Base-by-base conservation (phyloP, 2,797 vertebrate genomes). In the Parauchenoglanis ngamensis region DNA sequence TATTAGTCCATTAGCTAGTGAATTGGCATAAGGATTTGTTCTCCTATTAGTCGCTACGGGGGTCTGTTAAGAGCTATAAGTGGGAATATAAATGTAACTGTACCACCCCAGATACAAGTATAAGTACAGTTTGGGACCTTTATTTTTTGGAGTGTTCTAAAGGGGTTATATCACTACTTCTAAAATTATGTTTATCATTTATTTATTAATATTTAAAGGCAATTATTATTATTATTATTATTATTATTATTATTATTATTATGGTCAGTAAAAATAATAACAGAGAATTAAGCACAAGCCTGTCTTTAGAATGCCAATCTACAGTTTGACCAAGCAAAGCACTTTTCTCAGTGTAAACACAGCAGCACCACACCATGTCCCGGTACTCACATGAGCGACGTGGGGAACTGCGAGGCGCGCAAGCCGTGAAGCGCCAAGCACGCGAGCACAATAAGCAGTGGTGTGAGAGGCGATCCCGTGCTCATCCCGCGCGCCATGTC, bases 311-410 rank as follows among this genome's bases (percentile, higher is more conserved):
- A 68, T 54, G 46, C 63, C 46, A 83, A 54, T 72, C 84, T 85
- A 85, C 82, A 85, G 68, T 86, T 86, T 67, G 77, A 68, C 3
- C 10, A 76, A n/a, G n/a, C 2, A 54, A 17, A 54, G 70, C 79
- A 28, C 73, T 87, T 67, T 84, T 21, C 25, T 70, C 59, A 54
- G 82, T 44, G 68, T 72, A 17, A 59, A n/a, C 52, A 52, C 13
- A 23, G 28, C 67, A 25, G 70, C 83, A 54, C 59, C n/a, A 0
- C 81, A 35, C 23, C 81, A 8, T 54, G 56, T 49, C 56, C 72
- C 12, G 56, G 59, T 94, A 99, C 98, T 98, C 95, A 99, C 98
- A 97, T 96, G 93, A 95, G 94, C 90, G 97, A 94, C 8, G 97
- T 96, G 23, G 98, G 98, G 89, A 99, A 99, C 89, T 98, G 97